Evolutionary conservation across 1,140 invertebrate genomes (phyloP).

Genomic region (Saccostrea echinata): DNA sequence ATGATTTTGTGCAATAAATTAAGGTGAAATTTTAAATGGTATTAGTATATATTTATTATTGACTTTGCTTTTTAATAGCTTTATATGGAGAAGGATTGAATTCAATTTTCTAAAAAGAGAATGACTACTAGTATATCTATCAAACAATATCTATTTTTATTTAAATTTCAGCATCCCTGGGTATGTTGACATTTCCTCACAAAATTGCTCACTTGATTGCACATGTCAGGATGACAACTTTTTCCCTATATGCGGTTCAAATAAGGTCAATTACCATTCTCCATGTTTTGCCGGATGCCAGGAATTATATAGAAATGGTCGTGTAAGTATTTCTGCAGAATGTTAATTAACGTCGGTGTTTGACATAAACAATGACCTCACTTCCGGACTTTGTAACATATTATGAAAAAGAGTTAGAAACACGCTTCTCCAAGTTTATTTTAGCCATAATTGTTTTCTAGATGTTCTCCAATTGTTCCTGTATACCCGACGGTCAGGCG

Average conservation of each 20-base stretch:
- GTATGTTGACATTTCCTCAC: background rate
- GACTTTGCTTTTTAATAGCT: too few species aligned
- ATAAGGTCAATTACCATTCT: conserved; percentile 4
- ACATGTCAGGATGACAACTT: background rate
- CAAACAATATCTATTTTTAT: background rate
- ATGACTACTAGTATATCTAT: too few species aligned
- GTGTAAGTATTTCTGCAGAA: background rate
- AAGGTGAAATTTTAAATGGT: too few species aligned
- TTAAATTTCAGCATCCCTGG: background rate
- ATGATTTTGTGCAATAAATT: too few species aligned
- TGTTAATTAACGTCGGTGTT: too few species aligned
- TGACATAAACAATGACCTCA: too few species aligned
- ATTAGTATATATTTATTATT: too few species aligned
- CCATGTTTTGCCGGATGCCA: background rate
- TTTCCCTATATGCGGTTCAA: background rate
- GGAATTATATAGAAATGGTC: background rate
- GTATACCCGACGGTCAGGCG: background rate
- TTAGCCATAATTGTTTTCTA: background rate
- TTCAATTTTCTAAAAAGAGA: too few species aligned
- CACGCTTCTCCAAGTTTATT: too few species aligned
- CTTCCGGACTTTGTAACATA: too few species aligned
- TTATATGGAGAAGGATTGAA: too few species aligned
- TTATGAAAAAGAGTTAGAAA: too few species aligned
- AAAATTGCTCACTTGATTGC: background rate
- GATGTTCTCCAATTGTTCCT: conserved; percentile 2